Conservation (phyloP, 2,888 invertebrate species). For the Diplolepis rosae region DNA sequence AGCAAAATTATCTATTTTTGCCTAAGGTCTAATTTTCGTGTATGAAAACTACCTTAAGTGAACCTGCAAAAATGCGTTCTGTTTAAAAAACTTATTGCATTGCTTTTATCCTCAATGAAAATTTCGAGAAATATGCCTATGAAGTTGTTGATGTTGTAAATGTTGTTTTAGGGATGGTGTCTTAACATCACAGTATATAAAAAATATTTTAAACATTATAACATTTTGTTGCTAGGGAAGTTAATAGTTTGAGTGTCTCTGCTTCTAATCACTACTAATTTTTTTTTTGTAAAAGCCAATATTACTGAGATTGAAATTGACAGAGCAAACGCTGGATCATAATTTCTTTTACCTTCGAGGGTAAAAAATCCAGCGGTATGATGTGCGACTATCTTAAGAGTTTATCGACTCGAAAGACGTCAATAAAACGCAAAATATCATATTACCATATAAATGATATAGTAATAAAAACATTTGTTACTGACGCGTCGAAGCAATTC, state of each 20-base stretch:
- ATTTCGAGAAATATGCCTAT: too few species aligned
- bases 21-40: too few species aligned
- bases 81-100: too few species aligned
- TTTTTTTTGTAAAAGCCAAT: background rate
- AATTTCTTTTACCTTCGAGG: slow-evolving; percentile 10
- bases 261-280: background rate
- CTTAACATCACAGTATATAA: too few species aligned
- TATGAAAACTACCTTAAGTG: too few species aligned
- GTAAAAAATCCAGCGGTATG: background rate
- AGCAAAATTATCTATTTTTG: too few species aligned
- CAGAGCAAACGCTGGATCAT: slow-evolving; percentile 6
- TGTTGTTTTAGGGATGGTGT: too few species aligned
- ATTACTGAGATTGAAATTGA: slow-evolving; percentile 14
- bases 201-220: background rate
- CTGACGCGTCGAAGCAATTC: slow-evolving; percentile 12
- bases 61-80: too few species aligned
- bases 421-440: slow-evolving; percentile 25
- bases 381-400: slow-evolving; percentile 11
- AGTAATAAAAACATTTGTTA: slow-evolving; percentile 18
- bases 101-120: too few species aligned
- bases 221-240: too few species aligned
- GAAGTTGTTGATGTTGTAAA: too few species aligned
- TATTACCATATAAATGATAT: background rate
- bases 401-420: slow-evolving; percentile 26
- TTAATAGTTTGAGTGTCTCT: background rate